Base-by-base conservation (phyloP, 2,113 vertebrate species). In the Forbesichthys papilliferus region DNA sequence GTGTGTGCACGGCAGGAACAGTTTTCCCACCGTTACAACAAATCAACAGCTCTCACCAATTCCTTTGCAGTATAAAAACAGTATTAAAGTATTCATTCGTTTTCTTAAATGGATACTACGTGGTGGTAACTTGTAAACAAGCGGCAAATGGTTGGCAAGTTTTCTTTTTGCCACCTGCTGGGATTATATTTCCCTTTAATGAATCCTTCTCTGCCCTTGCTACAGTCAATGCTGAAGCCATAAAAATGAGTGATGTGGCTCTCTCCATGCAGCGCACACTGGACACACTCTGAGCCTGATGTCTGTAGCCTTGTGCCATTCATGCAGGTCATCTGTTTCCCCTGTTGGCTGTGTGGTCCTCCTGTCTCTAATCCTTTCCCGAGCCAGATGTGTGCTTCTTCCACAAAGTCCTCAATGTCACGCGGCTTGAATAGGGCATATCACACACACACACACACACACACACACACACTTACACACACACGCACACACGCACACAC, bases 351-450 rank as follows among this genome's bases (percentile, higher is more conserved):
- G 4, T 71, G 34, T 75, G 66, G 69, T 72, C 16, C 58, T 56
- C 42, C 61, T 42, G 1, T 4, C 13, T 47, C 48, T 77, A 77
- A 82, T 81, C 86, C 78, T 86, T 72, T 42, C 49, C 48, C 73
- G 51, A 74, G 73, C 74, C 72, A 63, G 63, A 53, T 67, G 64
- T 74, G 34, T 42, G 65, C 79, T 60, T 86, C 77, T 86, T 83
- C 80, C 73, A 76, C 59, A 79, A 78, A 77, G 61, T 83, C 59
- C 66, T 58, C 47, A 79, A 79, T 85, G 80, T 89, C 86, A 80
- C 65, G 20, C 63, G 11, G 66, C 6, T 69, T 77, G 76, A 86
- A 64, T 57, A 77, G 52, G 58, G 79, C 49, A 66, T 55, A 60
- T 49, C 10, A 46, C 13, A 62, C 54, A 27, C 27, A 27, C 27